Evolutionary conservation across 2,113 vertebrate genomes (phyloP), one percentile per base, ranked within the genome.

Genomic region (Atlantisia rogersi): DNA sequence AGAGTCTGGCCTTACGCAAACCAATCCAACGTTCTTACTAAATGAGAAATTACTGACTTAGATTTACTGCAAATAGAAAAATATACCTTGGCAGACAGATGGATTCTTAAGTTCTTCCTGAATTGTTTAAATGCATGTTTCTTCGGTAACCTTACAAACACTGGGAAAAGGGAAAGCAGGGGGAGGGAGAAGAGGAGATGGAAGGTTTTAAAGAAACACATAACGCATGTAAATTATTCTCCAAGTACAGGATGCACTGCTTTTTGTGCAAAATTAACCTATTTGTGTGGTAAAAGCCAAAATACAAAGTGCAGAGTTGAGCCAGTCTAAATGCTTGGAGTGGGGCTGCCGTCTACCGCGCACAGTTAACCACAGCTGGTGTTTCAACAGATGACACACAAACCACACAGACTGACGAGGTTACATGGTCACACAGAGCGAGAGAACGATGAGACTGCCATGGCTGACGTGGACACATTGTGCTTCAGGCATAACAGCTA

Each of bases 91-190:
- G 96, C 82, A 56, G 91, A 86, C 70, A 88, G 95, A 76, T 82
- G 95, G 76, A 48, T 58, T 95, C 97, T 88, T 94, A 96, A 91
- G 87, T 58, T 94, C 96, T 78, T 93, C 95, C 96, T 94, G 90
- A 96, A 93, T 32, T 92, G 92, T 86, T 96, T 96, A 97, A 96
- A 97, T 95, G 95, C 93, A 60, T 77, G 94, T 95, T 95, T 97
- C 97, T 96, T 96, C 94, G 42, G 92, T 92, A 86, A 97, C 95
- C 94, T 96, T 95, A 97, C 90, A 96, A 76, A 91, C 96, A 92
- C 95, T 96, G 83, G 88, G 94, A 92, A 96, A 78, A 88, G 90
- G 95, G 90, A 80, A 69, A 70, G 94, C 0, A 19, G 83, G 80
- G 79, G 46, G 60, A 81, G 82, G 93, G 84, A 90, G 77, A 46